Conservation (phyloP, 2,113 vertebrate species). For the Proterorhinus semilunaris region DNA sequence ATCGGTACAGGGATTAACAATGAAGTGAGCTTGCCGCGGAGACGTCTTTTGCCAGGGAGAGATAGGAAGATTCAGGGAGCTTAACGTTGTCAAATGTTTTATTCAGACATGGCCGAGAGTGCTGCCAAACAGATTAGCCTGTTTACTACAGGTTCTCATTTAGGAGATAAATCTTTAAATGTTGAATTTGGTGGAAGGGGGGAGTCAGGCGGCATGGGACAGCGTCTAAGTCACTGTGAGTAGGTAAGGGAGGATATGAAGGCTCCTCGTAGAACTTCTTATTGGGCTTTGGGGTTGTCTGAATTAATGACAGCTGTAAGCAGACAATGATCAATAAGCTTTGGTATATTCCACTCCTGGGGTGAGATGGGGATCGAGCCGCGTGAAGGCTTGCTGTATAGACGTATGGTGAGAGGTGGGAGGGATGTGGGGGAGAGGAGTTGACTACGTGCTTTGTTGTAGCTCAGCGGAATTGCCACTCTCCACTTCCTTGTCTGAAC, state of each 20-base stretch:
- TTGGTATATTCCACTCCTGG: slow-evolving; percentile 69
- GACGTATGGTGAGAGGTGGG: slow-evolving; percentile 8
- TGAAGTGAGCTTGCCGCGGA: slow-evolving; percentile 57
- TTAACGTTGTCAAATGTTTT: slow-evolving; percentile 86
- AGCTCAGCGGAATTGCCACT: slow-evolving; percentile 65
- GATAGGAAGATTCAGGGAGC: slow-evolving; percentile 79
- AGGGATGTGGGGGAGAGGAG: slow-evolving; percentile 20
- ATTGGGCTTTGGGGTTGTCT: slow-evolving; percentile 53
- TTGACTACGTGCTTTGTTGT: slow-evolving; percentile 67
- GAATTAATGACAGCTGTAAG: slow-evolving; percentile 73
- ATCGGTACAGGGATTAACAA: slow-evolving; percentile 72
- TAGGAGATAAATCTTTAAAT: slow-evolving; percentile 88
- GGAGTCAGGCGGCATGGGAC: slow-evolving; percentile 47
- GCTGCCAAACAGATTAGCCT: slow-evolving; percentile 87
- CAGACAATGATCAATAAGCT: slow-evolving; percentile 77
- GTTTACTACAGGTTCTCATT: slow-evolving; percentile 85
- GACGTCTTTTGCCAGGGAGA: slow-evolving; percentile 78
- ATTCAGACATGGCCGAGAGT: slow-evolving; percentile 84
- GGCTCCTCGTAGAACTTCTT: slow-evolving; percentile 59
- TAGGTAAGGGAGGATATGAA: slow-evolving; percentile 42
- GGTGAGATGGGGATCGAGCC: slow-evolving; percentile 71
- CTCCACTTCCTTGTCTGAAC: slow-evolving; percentile 50
- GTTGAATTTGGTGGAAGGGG: slow-evolving; percentile 79
- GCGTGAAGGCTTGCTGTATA: slow-evolving; percentile 40
- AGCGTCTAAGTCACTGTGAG: slow-evolving; percentile 66